Evolutionary conservation across 2,797 vertebrate species (phyloP), one percentile per base, ranked within the genome.

Genomic region (Australoheros facetus): DNA sequence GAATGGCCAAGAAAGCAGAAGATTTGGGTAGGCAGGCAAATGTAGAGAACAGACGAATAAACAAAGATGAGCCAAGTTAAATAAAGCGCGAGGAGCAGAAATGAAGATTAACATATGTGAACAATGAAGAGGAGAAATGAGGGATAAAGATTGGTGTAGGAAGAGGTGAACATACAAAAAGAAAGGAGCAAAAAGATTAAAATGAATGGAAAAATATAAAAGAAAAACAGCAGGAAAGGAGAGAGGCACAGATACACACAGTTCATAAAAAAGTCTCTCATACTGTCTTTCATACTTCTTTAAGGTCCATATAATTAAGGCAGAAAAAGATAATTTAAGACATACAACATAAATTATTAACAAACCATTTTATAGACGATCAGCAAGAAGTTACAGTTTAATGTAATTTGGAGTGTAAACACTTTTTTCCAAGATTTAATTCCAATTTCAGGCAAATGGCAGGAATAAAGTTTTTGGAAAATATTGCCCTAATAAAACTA

Each of bases 191-290:
- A 73, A 70, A 78, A 74, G 45, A 72, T 34, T 64, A 74, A 71
- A 57, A 56, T 71, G 17, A 53, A 54, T 7, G 39, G 72, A 10
- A 71, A 1, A 17, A 73, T 76, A 84, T 48, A 14, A 70, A 73
- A 10, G 42, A 73, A 77, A 34, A 72, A 79, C 10, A 85, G 51
- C 48, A 17, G 39, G 66, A 62, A 34, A 80, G 39, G 60, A 83
- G 28, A 88, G 62, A 81, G 64, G 85, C 74, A 87, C 32, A 89
- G n/a, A 90, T 81, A 74, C 84, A 75, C 53, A 88, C 81, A 87
- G 39, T 85, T 89, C 70, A 84, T 83, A 30, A 85, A 88, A 74
- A 87, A 75, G 37, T 60, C 87, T 87, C 73, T 86, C 88, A 85
- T 83, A 34, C 86, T 7, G 57, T 77, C 89, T 84, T 86, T 89